Evolutionary conservation across 2,888 invertebrate genomes (phyloP).

Genomic region (Geotrupes spiniger): DNA sequence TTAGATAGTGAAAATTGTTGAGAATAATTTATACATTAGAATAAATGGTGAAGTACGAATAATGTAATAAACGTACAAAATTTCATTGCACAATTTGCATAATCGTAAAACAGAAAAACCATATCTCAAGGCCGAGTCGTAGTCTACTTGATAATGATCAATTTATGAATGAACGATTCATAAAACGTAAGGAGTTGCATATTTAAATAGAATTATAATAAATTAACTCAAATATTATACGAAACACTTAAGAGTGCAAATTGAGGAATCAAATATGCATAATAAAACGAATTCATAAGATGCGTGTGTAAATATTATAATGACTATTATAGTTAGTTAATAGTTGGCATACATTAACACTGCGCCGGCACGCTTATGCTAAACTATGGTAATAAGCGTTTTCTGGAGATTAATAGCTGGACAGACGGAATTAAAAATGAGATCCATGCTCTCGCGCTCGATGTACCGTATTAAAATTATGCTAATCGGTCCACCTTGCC

Average conservation of each 20-base stretch:
- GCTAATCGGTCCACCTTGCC: constrained; percentile 29
- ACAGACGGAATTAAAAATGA: constrained; percentile 33
- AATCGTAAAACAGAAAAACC: constrained; percentile 22
- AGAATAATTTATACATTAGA: not conserved
- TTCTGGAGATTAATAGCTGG: constrained; percentile 40
- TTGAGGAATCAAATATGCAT: constrained; percentile 26
- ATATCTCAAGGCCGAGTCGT: constrained; percentile 23
- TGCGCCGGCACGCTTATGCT: constrained; percentile 41
- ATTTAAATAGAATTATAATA: constrained; percentile 39
- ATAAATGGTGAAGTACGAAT: constrained; percentile 3
- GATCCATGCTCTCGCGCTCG: constrained; percentile 25
- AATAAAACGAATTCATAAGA: constrained; percentile 30
- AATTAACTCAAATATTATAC: constrained; percentile 34
- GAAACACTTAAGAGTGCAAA: constrained; percentile 25
- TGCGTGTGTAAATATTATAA: constrained; percentile 36
- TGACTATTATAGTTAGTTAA: constrained; percentile 36
- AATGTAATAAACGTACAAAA: constrained; percentile 11
- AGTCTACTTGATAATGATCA: constrained; percentile 24
- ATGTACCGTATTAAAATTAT: constrained; percentile 28
- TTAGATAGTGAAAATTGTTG: not conserved
- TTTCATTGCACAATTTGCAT: constrained; percentile 18
- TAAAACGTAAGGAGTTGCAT: constrained; percentile 32
- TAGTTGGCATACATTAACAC: constrained; percentile 38
- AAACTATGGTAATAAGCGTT: constrained; percentile 43
- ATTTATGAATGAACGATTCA: constrained; percentile 38